Base-by-base conservation (phyloP, 2,888 invertebrate species). In the Alentia gelatinosa region DNA sequence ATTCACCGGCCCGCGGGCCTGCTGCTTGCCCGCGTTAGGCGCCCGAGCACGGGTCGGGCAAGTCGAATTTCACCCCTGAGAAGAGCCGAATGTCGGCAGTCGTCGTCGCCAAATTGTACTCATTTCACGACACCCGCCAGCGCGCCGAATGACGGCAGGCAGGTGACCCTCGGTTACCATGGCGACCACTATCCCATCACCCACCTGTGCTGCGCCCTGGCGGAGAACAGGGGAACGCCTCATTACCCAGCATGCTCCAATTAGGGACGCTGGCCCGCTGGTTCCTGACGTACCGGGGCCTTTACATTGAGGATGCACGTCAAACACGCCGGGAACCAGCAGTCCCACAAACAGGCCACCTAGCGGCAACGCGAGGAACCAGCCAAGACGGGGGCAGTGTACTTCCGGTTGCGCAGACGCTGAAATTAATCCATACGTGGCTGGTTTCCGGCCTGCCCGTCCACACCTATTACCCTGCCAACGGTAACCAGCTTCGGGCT, bases 221-320 rank as follows among this genome's bases (percentile, higher is more conserved):
- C 30, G 68, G 26, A 4, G 68, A n/a, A n/a, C n/a, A n/a, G n/a
- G n/a, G n/a, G 30, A 15, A 68, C 68, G 56, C 68, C 68, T 68
- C 68, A 68, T 68, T 68, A 68, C 68, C 68, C 68, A 68, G 68
- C 68, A 68, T 26, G 68, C 68, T 30, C 68, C 30, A 68, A 68
- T 68, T 68, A 68, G 68, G 26, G 68, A 26, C 26, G 56, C 56
- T 19, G 56, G 56, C 23, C n/a, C 56, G 56, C 56, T 56, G 56
- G 56, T 56, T 56, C 12, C 56, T 56, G 56, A n/a, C n/a, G n/a
- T n/a, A n/a, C n/a, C n/a, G n/a, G n/a, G n/a, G n/a, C n/a, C n/a
- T n/a, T n/a, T n/a, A n/a, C n/a, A n/a, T n/a, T n/a, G n/a, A n/a
- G n/a, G n/a, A n/a, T n/a, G n/a, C n/a, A n/a, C n/a, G n/a, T n/a